Base-by-base conservation (phyloP, 2,113 vertebrate genomes). In the Ptychochromis oligacanthus region DNA sequence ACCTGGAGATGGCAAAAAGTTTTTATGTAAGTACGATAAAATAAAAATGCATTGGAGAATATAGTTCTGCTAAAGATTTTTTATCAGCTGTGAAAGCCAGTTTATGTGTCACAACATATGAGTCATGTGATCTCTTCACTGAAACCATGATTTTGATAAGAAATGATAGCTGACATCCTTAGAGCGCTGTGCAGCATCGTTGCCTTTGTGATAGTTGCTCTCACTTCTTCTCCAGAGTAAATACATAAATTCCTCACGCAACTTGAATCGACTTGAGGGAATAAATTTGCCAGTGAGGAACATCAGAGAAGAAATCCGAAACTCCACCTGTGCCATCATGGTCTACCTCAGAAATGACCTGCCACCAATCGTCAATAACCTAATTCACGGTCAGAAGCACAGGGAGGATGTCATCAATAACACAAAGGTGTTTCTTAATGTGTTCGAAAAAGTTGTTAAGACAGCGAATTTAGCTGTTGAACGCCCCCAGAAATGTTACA, bases 21-120 rank as follows among this genome's bases (percentile, higher is more conserved):
- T 0, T 17, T 5, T 91, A 87, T 38, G 92, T 94, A 78, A 87
- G 93, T 93, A 83, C 46, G 34, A 54, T 72, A 72, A 34, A 72
- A 72, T 72, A 54, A 49, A 31, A 24, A 36, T 59, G 38, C 24
- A 70, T 7, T 7, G 2, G 46, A 34, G 52, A 72, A 52, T 54
- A n/a, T 54, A 52, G 20, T 24, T 65, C 24, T 31, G 28, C 28
- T 49, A 52, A 70, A 70, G 24, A 70, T 70, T 3, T 70, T 24
- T 24, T 31, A 52, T 52, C 46, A 72, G 28, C 26, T 72, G 26
- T 31, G 17, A 52, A 72, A 72, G 26, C 26, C 46, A 52, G 2
- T 54, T 72, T 54, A n/a, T 72, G 46, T 54, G 13, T 72, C 11
- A 40, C 6, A 10, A 28, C 34, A 46, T 34, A 20, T n/a, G 28